These are phyloP conservation scores for Drosophila meridiana DNA, from an alignment of 2,888 invertebrate species.

Conservation along the genomic window DNA sequence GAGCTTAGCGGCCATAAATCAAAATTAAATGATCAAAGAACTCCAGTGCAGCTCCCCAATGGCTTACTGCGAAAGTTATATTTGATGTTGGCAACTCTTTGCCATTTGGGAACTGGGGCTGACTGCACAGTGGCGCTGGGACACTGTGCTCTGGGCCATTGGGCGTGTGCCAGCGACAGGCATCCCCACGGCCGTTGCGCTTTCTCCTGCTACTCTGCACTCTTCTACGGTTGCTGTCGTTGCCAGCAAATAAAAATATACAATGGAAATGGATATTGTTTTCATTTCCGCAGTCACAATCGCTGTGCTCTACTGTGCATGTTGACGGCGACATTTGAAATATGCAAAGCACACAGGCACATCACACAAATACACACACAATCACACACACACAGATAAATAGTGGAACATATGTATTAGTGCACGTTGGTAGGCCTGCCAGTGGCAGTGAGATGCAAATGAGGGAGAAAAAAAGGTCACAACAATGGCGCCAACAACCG, in stretches of 20 bases:
- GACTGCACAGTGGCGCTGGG: conserved; percentile 26
- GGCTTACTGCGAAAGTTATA: conserved; percentile 5
- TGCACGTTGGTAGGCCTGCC: conserved; percentile 34
- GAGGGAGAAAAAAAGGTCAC: conserved; percentile 64
- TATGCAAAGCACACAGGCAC: conserved; percentile 33
- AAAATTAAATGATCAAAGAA: conserved; percentile 12
- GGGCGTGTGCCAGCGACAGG: conserved; percentile 68
- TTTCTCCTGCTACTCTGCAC: conserved; percentile 39
- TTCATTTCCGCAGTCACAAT: conserved; percentile 71
- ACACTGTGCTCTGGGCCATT: conserved; percentile 53
- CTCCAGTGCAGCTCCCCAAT: background rate
- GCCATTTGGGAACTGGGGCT: conserved; percentile 25
- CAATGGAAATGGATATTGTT: conserved; percentile 79
- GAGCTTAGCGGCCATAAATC: conserved; percentile 2
- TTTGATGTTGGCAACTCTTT: conserved; percentile 20
- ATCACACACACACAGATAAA: conserved; percentile 1
- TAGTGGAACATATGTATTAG: conserved; percentile 12
- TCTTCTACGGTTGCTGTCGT: conserved; percentile 15
- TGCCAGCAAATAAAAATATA: conserved; percentile 69
- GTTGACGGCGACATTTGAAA: conserved; percentile 58
- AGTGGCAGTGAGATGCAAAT: conserved; percentile 56
- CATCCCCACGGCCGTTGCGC: conserved; percentile 71
- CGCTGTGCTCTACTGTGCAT: conserved; percentile 43
- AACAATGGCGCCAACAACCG: conserved; percentile 63
- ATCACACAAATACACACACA: conserved; percentile 1